Evolutionary conservation across 2,113 vertebrate species (phyloP).

Genomic region (Sinocyclocheilus maitianheensis): DNA sequence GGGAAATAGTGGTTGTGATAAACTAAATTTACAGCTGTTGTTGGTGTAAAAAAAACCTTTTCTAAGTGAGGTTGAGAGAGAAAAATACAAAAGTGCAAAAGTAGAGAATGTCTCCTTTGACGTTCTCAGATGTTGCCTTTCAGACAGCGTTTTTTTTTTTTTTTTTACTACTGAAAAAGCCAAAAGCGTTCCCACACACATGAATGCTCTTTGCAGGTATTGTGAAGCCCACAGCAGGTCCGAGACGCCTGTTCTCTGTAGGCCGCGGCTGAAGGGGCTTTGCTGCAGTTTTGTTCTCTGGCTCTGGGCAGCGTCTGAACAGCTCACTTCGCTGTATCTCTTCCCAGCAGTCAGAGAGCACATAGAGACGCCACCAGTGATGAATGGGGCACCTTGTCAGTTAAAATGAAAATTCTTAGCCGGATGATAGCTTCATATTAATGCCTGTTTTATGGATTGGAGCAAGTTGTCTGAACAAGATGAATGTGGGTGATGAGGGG

Average conservation of each 20-base stretch:
- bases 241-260: conserved; percentile 38
- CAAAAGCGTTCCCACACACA: not conserved
- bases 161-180: not conserved
- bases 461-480: conserved; percentile 70
- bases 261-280: conserved; percentile 21
- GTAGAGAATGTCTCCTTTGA: not conserved
- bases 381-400: conserved; percentile 69
- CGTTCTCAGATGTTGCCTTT: conserved; percentile 1
- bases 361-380: conserved; percentile 60
- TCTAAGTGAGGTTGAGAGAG: not conserved
- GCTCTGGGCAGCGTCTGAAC: conserved; percentile 40
- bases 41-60: not conserved
- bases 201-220: conserved; percentile 21
- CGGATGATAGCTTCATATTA: conserved; percentile 71
- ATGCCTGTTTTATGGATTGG: conserved; percentile 73
- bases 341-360: conserved; percentile 48
- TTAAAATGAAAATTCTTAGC: conserved; percentile 74
- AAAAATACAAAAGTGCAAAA: not conserved
- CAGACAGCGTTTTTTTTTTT: not conserved
- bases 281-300: conserved; percentile 24
- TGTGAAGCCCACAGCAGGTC: conserved; percentile 19
- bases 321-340: conserved; percentile 14
- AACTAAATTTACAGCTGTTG: not conserved
- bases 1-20: not conserved
- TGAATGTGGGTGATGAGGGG: conserved; percentile 63